A percentile compares a stretch with the other conserved stretches of the same genome.
phyloP scores from a whole-genome alignment of 2,113 vertebrate species.

The Pseudopipra pipra region DNA sequence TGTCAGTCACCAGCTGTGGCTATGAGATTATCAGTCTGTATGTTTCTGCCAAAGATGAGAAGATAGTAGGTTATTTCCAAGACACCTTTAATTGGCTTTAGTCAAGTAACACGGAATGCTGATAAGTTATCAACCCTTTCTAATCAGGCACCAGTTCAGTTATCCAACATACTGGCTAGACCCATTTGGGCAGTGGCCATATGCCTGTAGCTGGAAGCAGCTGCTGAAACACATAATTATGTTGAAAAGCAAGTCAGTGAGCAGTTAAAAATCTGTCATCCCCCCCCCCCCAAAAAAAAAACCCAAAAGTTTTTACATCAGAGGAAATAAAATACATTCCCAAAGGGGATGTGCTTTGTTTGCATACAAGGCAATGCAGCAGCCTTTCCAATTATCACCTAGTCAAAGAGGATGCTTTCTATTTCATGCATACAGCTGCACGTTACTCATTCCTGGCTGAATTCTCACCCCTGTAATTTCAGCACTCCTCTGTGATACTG shows the following conservation, averaged over 20 bases:
- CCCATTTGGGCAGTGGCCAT: not conserved
- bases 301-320: not conserved
- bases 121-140: not conserved
- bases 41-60: not conserved
- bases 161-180: not conserved
- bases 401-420: not conserved
- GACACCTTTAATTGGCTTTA: not conserved
- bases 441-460: not conserved
- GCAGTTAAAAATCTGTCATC: not conserved
- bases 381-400: conserved; percentile 30
- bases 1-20: not conserved
- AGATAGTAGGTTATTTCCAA: not conserved
- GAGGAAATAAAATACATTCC: not conserved
- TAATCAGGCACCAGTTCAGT: not conserved
- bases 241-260: not conserved
- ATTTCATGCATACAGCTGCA: not conserved
- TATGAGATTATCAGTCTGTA: not conserved
- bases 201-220: not conserved
- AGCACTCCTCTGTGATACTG: not conserved
- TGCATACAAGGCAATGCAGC: not conserved
- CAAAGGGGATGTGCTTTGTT: not conserved
- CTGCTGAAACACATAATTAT: not conserved
- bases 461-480: not conserved
- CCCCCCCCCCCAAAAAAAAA: not conserved
- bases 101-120: accelerated